These are phyloP conservation scores for Metopolophium dirhodum DNA, from an alignment of 1,140 invertebrate genomes.

Conservation along the genomic window DNA sequence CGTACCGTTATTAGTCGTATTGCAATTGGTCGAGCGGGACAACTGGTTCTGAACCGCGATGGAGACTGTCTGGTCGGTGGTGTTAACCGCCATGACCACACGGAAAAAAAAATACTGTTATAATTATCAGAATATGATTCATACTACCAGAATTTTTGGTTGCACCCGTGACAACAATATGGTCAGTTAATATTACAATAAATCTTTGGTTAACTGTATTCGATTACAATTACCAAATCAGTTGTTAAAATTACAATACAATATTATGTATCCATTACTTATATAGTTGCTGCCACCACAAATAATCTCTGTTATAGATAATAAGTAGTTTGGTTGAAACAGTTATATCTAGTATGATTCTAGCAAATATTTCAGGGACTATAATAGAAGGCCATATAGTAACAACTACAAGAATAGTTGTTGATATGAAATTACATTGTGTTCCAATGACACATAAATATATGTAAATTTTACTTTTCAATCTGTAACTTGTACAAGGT, in stretches of 20 bases:
- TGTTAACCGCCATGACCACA: too few relatives aligned
- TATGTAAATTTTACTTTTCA: neutral
- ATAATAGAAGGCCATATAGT: neutral
- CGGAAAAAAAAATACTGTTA: too few relatives aligned
- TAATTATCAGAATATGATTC: too few relatives aligned
- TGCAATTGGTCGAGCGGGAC: too few relatives aligned
- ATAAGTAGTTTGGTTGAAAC: neutral
- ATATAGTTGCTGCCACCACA: neutral
- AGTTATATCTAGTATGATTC: neutral
- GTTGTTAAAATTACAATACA: neutral
- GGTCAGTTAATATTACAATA: neutral
- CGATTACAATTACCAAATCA: neutral
- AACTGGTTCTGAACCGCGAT: too few relatives aligned
- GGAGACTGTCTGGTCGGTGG: too few relatives aligned
- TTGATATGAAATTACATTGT: neutral
- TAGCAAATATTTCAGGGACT: neutral
- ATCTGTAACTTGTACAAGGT: neutral
- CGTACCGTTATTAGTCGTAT: too few relatives aligned
- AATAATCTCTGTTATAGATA: neutral
- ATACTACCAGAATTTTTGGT: too few relatives aligned
- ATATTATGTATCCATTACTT: neutral
- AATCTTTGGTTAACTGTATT: neutral
- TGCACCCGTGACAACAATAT: neutral
- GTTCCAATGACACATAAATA: neutral
- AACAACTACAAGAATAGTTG: neutral